Evolutionary conservation across 2,113 vertebrate species (phyloP).

Genomic region (Aramus guarauna): DNA sequence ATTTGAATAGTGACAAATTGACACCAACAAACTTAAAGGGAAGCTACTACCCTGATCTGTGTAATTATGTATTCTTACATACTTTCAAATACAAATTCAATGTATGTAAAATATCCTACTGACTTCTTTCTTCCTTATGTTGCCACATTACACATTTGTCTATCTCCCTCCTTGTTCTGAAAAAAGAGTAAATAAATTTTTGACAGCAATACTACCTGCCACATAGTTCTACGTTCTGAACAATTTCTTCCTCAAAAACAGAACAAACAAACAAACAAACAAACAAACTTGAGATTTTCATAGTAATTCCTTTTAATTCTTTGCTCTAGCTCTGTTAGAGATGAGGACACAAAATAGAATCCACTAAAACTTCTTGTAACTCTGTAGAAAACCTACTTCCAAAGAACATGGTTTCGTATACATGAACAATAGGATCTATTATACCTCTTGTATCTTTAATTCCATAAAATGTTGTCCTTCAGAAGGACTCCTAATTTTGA

Average conservation of each 20-base stretch:
- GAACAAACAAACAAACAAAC: not conserved
- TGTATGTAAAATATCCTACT: not conserved
- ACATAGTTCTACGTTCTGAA: not conserved
- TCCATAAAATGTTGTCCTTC: not conserved
- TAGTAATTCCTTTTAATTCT: not conserved
- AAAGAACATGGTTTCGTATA: not conserved
- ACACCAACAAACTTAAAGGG: not conserved
- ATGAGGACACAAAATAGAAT: not conserved
- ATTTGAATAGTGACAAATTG: not conserved
- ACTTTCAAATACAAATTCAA: not conserved
- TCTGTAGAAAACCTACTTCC: not conserved
- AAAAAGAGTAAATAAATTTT: not conserved
- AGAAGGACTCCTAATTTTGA: not conserved
- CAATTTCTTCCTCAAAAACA: not conserved
- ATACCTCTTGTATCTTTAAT: not conserved
- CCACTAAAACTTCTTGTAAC: rapidly evolving
- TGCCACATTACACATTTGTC: not conserved
- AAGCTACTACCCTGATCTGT: not conserved
- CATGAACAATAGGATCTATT: not conserved
- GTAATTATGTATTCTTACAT: not conserved
- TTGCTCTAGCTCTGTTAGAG: not conserved
- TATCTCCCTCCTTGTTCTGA: not conserved
- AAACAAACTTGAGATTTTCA: not conserved
- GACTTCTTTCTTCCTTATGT: not conserved
- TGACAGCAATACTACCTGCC: not conserved